Percentiles rank a stretch among this genome's conserved stretches.
Evolutionary conservation across 2,113 vertebrate species (phyloP).

Genomic region (Leptocoma aspasia): DNA sequence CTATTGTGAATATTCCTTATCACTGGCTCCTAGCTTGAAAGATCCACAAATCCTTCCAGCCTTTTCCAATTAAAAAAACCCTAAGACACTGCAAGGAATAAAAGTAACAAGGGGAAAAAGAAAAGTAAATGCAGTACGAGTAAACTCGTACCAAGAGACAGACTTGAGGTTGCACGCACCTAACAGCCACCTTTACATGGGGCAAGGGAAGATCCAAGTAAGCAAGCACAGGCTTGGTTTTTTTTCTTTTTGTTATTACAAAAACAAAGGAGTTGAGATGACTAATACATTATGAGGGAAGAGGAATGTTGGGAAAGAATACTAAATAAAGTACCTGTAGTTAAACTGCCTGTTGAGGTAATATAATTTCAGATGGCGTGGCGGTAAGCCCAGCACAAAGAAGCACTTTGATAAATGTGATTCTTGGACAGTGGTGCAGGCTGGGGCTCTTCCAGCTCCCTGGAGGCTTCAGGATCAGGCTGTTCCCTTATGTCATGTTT

Average conservation of each 20-base stretch:
- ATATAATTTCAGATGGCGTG: not conserved
- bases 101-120: not conserved
- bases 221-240: not conserved
- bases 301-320: not conserved
- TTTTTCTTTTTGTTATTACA: not conserved
- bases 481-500: not conserved
- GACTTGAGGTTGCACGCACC: not conserved
- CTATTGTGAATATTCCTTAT: not conserved
- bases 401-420: not conserved
- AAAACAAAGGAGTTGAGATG: not conserved
- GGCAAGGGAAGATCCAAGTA: not conserved
- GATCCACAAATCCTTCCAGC: not conserved
- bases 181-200: not conserved
- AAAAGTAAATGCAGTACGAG: not conserved
- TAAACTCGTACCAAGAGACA: not conserved
- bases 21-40: not conserved
- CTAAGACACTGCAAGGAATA: not conserved
- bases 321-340: not conserved
- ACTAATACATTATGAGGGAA: not conserved
- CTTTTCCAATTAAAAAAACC: not conserved
- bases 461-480: not conserved
- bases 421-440: not conserved
- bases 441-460: not conserved
- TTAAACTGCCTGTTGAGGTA: constrained; percentile 28
- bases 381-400: not conserved